phyloP scores from a whole-genome alignment of 2,888 invertebrate species.

The Lypha dubia region DNA sequence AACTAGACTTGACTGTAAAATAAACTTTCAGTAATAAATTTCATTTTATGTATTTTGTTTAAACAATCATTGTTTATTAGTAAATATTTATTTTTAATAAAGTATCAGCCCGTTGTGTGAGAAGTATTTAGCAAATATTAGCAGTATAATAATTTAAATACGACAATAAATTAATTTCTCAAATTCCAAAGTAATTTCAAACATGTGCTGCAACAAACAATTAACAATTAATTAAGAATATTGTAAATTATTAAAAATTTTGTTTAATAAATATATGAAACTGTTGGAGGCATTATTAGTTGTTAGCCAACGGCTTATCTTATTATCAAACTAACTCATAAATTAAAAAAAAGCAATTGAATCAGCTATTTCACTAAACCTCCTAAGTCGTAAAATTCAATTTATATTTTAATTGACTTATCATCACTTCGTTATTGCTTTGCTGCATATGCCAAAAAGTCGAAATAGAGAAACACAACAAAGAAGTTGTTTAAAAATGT shows the following conservation, averaged over 20 bases:
- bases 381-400: no score
- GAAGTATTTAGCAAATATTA: slow-evolving; percentile 17
- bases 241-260: slow-evolving; percentile 32
- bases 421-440: no score
- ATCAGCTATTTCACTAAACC: no score
- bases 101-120: not conserved
- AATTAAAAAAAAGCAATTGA: not conserved
- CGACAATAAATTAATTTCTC: slow-evolving; percentile 31
- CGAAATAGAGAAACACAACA: no score
- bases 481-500: no score
- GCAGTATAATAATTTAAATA: slow-evolving; percentile 15
- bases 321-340: not conserved
- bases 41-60: not conserved
- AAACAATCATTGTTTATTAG: not conserved
- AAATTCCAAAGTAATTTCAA: slow-evolving; percentile 47
- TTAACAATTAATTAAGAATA: slow-evolving; percentile 18
- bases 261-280: not conserved
- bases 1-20: not conserved
- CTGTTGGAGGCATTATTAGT: slow-evolving; percentile 19
- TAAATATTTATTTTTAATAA: slow-evolving; percentile 5
- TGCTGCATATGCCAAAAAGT: no score
- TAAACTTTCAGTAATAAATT: not conserved
- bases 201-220: slow-evolving; percentile 42
- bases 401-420: no score
- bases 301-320: not conserved